These are phyloP conservation scores for Astropecten irregularis DNA, from an alignment of 53 echinoderm and acorn worm genomes.

Conservation along the genomic window DNA sequence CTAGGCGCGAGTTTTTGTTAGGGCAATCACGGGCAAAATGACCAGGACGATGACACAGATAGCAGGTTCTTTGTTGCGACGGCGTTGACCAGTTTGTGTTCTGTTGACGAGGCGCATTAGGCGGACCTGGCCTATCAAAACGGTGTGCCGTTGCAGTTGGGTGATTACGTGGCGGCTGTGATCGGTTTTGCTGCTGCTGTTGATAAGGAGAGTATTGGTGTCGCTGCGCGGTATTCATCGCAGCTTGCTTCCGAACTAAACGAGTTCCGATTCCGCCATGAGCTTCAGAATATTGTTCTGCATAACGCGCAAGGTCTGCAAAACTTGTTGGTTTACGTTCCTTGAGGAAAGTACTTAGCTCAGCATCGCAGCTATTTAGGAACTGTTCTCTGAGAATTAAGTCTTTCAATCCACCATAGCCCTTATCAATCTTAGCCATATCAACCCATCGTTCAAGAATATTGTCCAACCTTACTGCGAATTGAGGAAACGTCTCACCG, in stretches of 20 bases:
- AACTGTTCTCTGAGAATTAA: conserved; percentile 25
- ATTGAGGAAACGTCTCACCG: conserved; percentile 24
- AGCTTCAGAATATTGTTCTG: conserved; percentile 50
- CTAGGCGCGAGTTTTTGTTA: not conserved
- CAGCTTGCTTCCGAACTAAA: too few relatives aligned
- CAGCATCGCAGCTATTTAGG: not conserved
- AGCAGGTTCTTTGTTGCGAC: not conserved
- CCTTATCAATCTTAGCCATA: not conserved
- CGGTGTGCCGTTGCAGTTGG: too few relatives aligned
- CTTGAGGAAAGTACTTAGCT: not conserved
- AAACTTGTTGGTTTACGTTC: conserved; percentile 17
- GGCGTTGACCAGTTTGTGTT: too few relatives aligned
- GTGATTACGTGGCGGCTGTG: too few relatives aligned
- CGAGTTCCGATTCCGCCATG: not conserved
- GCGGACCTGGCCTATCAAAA: too few relatives aligned
- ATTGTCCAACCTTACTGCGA: not conserved
- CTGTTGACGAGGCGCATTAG: too few relatives aligned
- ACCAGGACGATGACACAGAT: not conserved
- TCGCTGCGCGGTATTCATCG: too few relatives aligned
- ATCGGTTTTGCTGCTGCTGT: too few relatives aligned
- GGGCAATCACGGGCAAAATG: conserved; percentile 17
- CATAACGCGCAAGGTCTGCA: conserved; percentile 1
- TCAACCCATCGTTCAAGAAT: conserved; percentile 36
- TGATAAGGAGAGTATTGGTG: too few relatives aligned
- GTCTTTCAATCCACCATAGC: not conserved